A percentile compares a stretch with the other conserved stretches of the same genome.
Conservation (phyloP, 2,113 vertebrate genomes). For the Rhinoderma darwinii region DNA sequence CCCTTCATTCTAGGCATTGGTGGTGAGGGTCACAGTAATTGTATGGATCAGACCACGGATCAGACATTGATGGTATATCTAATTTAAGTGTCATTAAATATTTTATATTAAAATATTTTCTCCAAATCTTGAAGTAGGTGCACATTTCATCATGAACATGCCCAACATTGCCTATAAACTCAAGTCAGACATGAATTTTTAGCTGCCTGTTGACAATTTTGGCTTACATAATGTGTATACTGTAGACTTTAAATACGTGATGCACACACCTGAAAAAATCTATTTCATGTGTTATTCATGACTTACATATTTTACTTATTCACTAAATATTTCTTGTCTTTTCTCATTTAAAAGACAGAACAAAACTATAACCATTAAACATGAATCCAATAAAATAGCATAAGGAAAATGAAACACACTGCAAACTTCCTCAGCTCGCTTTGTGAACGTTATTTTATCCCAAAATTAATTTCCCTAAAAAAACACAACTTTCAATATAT, state of each 20-base stretch:
- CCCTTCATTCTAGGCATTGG: no score
- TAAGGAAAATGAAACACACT: slow-evolving; percentile 46
- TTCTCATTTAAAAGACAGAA: not conserved
- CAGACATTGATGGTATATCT: no score
- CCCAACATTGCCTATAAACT: not conserved
- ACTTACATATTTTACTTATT: slow-evolving; percentile 19
- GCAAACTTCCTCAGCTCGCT: slow-evolving; percentile 17
- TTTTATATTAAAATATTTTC: not conserved
- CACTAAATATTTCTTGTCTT: not conserved
- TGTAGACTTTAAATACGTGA: not conserved
- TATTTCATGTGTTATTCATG: slow-evolving; percentile 18
- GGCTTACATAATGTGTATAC: not conserved
- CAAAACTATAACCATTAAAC: slow-evolving; percentile 20
- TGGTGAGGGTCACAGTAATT: no score
- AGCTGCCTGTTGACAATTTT: not conserved
- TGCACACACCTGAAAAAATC: slow-evolving; percentile 11
- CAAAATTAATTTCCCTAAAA: slow-evolving; percentile 44
- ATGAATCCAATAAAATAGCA: slow-evolving; percentile 39
- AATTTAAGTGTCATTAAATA: no score
- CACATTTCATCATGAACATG: not conserved
- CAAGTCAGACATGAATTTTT: no score
- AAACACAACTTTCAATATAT: not conserved
- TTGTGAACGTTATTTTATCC: slow-evolving; percentile 32
- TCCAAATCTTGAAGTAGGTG: not conserved
- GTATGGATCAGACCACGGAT: no score